phyloP scores from a whole-genome alignment of 2,888 invertebrate genomes.

The Physocephala rufipes region DNA sequence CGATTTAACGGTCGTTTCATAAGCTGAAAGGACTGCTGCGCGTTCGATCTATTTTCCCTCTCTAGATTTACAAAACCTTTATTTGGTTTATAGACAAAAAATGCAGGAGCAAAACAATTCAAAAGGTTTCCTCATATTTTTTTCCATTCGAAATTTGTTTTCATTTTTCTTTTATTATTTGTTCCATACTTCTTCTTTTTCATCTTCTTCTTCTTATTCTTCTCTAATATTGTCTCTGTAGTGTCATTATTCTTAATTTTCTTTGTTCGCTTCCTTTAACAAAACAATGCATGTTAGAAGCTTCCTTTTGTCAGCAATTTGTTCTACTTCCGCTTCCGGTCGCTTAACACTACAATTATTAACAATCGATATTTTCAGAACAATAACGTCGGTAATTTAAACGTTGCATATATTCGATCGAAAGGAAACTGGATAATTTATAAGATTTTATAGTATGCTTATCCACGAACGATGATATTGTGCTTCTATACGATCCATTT shows the following conservation, averaged over 20 bases:
- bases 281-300: neutral
- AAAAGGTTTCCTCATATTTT: neutral
- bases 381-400: conserved; percentile 58
- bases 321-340: conserved; percentile 49
- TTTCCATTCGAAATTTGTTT: neutral
- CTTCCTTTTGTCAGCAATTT: conserved; percentile 25
- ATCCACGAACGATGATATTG: too few species aligned
- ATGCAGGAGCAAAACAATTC: too few species aligned
- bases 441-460: too few species aligned
- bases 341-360: conserved; percentile 59
- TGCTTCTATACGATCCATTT: too few species aligned
- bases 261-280: neutral
- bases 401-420: conserved; percentile 49
- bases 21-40: too few species aligned
- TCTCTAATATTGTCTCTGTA: neutral
- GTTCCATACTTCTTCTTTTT: neutral
- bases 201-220: neutral
- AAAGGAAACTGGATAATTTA: conserved; percentile 10
- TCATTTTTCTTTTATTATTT: neutral
- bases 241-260: conserved; percentile 47
- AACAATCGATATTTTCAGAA: conserved; percentile 60
- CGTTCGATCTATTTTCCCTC: too few species aligned
- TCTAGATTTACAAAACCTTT: too few species aligned
- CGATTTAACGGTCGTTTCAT: too few species aligned
- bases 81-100: too few species aligned